Conservation (phyloP, 1,140 invertebrate species). For the Ditylenchus dipsaci region DNA sequence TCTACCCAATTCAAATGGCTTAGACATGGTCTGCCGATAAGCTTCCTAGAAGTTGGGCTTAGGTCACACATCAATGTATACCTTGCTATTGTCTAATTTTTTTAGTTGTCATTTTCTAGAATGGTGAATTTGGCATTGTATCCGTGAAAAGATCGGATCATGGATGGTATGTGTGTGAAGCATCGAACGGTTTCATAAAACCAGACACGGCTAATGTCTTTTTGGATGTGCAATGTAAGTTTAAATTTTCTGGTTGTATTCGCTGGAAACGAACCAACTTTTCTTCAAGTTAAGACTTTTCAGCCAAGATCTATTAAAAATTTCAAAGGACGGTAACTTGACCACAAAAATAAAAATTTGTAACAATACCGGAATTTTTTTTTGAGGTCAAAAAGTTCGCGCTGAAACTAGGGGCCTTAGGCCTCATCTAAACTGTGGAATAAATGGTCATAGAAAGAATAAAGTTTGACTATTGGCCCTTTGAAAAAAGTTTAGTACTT, state of each 20-base stretch:
- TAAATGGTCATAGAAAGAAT: too few relatives aligned
- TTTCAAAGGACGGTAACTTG: too few relatives aligned
- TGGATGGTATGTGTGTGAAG: conserved; percentile 48
- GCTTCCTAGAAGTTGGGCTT: conserved; percentile 26
- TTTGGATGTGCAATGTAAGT: conserved; percentile 50
- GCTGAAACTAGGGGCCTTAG: too few relatives aligned
- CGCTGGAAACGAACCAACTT: not conserved
- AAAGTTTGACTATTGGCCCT: too few relatives aligned
- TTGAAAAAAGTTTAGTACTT: too few relatives aligned
- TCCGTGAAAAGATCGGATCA: conserved; percentile 34
- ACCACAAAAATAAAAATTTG: too few relatives aligned
- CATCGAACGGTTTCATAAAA: conserved; percentile 28
- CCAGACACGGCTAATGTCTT: conserved; percentile 29
- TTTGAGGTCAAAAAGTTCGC: too few relatives aligned
- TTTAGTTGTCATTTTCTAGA: conserved; percentile 24
- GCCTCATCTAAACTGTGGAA: too few relatives aligned
- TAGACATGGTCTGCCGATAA: conserved; percentile 34
- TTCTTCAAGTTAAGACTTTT: too few relatives aligned
- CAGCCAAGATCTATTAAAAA: too few relatives aligned
- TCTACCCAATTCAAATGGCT: conserved; percentile 37
- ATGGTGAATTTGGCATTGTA: conserved; percentile 49
- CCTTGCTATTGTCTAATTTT: not conserved
- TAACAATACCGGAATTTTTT: too few relatives aligned
- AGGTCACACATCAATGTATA: conserved; percentile 35
- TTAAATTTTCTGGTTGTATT: not conserved